A percentile compares a stretch with the other conserved stretches of the same genome.
These are phyloP conservation scores for Limosa lapponica DNA, from an alignment of 2,797 vertebrate species.

Conservation along the genomic window DNA sequence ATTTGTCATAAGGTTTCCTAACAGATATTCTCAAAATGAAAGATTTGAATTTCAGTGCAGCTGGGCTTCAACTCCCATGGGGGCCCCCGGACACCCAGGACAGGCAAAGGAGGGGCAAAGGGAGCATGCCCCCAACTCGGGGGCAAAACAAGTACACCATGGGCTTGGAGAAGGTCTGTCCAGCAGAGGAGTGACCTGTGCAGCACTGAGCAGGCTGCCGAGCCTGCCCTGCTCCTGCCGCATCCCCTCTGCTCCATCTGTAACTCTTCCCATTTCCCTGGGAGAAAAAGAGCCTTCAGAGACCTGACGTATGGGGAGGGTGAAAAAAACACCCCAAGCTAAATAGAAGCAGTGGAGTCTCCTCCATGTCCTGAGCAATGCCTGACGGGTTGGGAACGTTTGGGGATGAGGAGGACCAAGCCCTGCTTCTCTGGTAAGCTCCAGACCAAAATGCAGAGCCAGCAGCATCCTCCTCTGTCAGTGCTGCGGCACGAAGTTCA, in stretches of 20 bases:
- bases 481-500: not conserved
- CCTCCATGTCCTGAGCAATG: accelerated
- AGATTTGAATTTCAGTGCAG: accelerated
- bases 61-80: not conserved
- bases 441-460: not conserved
- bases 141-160: accelerated
- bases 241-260: accelerated
- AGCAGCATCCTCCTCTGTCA: not conserved
- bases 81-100: not conserved
- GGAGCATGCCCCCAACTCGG: not conserved
- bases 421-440: not conserved
- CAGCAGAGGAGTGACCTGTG: accelerated
- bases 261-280: not conserved
- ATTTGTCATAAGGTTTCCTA: accelerated
- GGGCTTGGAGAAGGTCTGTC: not conserved
- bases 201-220: accelerated
- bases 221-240: not conserved
- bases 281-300: not conserved
- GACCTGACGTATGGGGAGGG: accelerated
- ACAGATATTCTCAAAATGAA: accelerated
- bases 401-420: not conserved
- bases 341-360: not conserved
- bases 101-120: accelerated
- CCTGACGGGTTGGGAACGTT: not conserved
- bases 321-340: not conserved